A percentile compares a stretch with the other conserved stretches of the same genome.
phyloP scores from a whole-genome alignment of 2,888 invertebrate species.

The Hirudinaria manillensis region DNA sequence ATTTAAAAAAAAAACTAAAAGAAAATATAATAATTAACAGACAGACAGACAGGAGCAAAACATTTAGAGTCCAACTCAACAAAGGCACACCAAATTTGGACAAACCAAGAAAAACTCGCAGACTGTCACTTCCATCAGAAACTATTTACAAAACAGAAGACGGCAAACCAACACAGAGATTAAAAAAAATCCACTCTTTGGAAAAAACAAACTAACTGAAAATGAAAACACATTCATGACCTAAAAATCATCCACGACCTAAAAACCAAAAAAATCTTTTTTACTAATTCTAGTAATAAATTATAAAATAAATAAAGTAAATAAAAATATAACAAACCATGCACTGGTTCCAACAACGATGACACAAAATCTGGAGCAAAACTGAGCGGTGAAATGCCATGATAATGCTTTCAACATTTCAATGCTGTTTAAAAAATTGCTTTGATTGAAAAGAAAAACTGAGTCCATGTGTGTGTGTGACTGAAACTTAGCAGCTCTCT shows the following conservation, averaged over 20 bases:
- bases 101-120: not conserved
- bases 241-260: not conserved
- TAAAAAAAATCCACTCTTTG: not conserved
- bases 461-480: too few species aligned
- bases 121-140: not conserved
- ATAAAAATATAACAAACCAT: too few species aligned
- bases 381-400: too few species aligned
- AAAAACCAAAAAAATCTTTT: not conserved
- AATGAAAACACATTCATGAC: not conserved
- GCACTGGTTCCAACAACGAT: too few species aligned
- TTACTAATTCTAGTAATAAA: too few species aligned
- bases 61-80: not conserved
- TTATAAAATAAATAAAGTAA: too few species aligned
- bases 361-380: too few species aligned
- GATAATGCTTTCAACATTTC: too few species aligned
- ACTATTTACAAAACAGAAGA: not conserved
- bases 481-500: too few species aligned
- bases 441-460: too few species aligned
- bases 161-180: not conserved
- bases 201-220: not conserved
- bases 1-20: not conserved
- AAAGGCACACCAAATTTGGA: conserved; percentile 17
- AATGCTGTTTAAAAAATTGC: too few species aligned
- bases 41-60: not conserved
- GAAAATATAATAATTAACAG: not conserved